These are phyloP conservation scores for Myxocyprinus asiaticus DNA, from an alignment of 2,113 vertebrate species.

Conservation along the genomic window DNA sequence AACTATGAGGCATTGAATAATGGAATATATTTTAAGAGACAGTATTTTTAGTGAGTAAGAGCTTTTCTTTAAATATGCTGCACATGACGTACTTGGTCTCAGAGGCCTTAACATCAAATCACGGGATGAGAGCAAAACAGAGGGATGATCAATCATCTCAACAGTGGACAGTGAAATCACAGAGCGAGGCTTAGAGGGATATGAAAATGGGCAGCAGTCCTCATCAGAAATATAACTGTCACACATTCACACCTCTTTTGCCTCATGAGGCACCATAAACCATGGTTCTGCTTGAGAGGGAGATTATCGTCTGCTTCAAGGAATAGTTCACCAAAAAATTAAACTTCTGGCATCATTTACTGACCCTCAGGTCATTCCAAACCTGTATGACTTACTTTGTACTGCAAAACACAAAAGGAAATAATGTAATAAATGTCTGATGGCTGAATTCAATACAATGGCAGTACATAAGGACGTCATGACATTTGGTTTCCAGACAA, in stretches of 20 bases:
- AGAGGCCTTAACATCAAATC: neutral
- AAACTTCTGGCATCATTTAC: too few relatives aligned
- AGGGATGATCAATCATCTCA: slow-evolving; percentile 45
- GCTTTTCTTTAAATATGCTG: neutral
- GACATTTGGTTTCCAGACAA: too few relatives aligned
- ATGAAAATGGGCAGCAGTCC: slow-evolving; percentile 23
- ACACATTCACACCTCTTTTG: slow-evolving; percentile 24
- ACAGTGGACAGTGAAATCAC: slow-evolving; percentile 41
- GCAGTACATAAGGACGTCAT: too few relatives aligned
- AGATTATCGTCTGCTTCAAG: neutral
- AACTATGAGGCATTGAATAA: slow-evolving; percentile 18
- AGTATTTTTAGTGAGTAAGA: slow-evolving; percentile 36
- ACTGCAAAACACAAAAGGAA: too few relatives aligned
- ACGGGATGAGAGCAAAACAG: slow-evolving; percentile 15
- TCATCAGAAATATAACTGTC: slow-evolving; percentile 36
- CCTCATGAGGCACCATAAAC: slow-evolving; percentile 29
- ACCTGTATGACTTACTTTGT: too few relatives aligned
- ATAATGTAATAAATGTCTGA: too few relatives aligned
- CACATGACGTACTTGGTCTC: slow-evolving; percentile 4
- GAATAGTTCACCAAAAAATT: too few relatives aligned
- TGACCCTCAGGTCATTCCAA: too few relatives aligned
- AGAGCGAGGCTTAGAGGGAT: slow-evolving; percentile 18
- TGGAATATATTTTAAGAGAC: slow-evolving; percentile 40
- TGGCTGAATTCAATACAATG: too few relatives aligned
- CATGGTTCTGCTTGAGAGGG: slow-evolving; percentile 1